Percentiles rank a stretch among this genome's conserved stretches.
Conservation (phyloP, 2,888 invertebrate genomes). For the Lasioglossum vierecki region DNA sequence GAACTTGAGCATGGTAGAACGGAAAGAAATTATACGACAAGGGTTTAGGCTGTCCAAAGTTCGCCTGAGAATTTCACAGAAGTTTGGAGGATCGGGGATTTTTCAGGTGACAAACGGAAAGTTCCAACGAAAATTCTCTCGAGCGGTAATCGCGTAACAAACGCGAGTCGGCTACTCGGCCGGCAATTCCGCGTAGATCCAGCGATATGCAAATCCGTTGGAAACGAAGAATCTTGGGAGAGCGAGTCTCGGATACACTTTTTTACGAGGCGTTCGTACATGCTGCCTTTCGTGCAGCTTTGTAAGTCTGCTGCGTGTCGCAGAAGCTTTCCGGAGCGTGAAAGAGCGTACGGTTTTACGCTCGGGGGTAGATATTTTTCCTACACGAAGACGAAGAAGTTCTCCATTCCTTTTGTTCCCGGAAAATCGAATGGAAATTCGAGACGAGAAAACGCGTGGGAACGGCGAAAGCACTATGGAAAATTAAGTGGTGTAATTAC, state of each 20-base stretch:
- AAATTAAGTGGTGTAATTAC: neutral
- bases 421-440: neutral
- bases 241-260: neutral
- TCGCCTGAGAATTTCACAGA: neutral
- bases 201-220: slow-evolving; percentile 30
- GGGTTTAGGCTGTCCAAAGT: neutral
- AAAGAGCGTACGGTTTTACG: neutral
- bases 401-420: neutral
- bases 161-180: neutral
- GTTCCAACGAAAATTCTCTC: neutral
- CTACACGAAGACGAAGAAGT: neutral
- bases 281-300: neutral
- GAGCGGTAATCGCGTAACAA: neutral
- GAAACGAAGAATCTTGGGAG: slow-evolving; percentile 14
- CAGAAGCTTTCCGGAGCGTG: neutral
- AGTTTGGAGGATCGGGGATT: neutral
- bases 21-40: neutral
- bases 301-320: neutral
- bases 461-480: neutral
- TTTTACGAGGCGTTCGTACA: slow-evolving; percentile 1
- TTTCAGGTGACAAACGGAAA: neutral
- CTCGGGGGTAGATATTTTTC: neutral
- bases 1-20: neutral
- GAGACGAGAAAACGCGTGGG: neutral
- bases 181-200: slow-evolving; percentile 2